Percentiles rank a stretch among this genome's conserved stretches.
Conservation (phyloP, 2,888 invertebrate genomes). For the Platerodrilus igneus region DNA sequence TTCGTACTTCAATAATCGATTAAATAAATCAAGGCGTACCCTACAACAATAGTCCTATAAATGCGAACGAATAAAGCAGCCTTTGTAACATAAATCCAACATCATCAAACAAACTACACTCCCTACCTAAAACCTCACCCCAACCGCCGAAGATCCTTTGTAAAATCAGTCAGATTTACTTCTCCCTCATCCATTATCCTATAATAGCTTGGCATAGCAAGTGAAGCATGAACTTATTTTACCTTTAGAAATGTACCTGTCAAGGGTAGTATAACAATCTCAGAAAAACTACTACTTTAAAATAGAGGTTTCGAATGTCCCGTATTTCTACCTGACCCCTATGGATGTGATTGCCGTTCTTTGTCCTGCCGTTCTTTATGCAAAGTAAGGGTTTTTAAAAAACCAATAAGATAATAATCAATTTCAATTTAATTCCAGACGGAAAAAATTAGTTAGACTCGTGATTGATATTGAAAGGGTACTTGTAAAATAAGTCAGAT, state of each 20-base stretch:
- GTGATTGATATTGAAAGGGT: too few species aligned
- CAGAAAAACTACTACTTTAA: constrained; percentile 35
- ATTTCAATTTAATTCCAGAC: too few species aligned
- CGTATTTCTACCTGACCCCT: constrained; percentile 30
- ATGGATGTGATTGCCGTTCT: too few species aligned
- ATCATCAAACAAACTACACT: constrained; percentile 31
- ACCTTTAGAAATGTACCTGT: constrained; percentile 39
- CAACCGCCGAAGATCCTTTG: constrained; percentile 27
- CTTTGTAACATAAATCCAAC: constrained; percentile 27
- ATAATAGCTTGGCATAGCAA: constrained; percentile 44
- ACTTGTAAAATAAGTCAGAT: too few species aligned
- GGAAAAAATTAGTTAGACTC: too few species aligned
- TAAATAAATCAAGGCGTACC: too few species aligned
- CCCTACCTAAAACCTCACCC: constrained; percentile 36
- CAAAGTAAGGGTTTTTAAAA: too few species aligned
- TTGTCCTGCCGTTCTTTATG: too few species aligned
- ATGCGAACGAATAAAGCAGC: constrained; percentile 12
- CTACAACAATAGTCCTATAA: too few species aligned
- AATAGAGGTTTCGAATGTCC: constrained; percentile 39
- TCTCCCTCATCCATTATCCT: constrained; percentile 41
- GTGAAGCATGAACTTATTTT: constrained; percentile 42
- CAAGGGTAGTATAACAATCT: constrained; percentile 38
- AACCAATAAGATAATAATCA: too few species aligned
- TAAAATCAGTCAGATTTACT: constrained; percentile 29
- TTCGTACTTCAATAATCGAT: too few species aligned